phyloP scores from a whole-genome alignment of 1,140 invertebrate genomes.

The Drosophila pseudoananassae region DNA sequence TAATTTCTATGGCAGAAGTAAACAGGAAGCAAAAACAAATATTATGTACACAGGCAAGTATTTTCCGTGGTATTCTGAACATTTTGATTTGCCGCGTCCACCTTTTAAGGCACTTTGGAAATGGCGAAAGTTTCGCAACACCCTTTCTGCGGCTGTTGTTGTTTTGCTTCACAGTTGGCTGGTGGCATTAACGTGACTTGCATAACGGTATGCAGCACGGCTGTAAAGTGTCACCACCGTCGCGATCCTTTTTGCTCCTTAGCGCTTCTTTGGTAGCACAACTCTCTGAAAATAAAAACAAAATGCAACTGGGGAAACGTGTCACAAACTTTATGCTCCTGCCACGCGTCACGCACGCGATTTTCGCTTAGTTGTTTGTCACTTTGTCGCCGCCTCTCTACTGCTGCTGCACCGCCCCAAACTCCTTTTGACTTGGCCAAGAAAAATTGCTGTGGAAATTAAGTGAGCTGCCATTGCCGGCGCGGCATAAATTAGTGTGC shows the following conservation, averaged over 20 bases:
- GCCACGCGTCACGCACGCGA: constrained; percentile 80
- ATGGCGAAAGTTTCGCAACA: constrained; percentile 55
- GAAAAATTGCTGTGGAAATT: constrained; percentile 71
- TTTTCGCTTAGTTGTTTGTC: constrained; percentile 82
- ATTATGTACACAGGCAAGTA: constrained; percentile 11
- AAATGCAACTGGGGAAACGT: constrained; percentile 80
- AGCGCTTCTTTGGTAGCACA: constrained; percentile 18
- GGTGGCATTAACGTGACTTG: constrained; percentile 77
- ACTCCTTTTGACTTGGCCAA: constrained; percentile 44
- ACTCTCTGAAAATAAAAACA: constrained; percentile 52
- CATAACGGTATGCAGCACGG: constrained; percentile 75
- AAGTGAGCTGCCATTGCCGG: constrained; percentile 65
- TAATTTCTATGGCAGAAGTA: constrained; percentile 31
- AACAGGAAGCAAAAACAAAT: constrained; percentile 21
- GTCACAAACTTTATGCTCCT: constrained; percentile 79
- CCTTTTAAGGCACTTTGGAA: constrained; percentile 68
- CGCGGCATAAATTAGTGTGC: constrained; percentile 64
- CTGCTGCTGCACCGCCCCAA: neutral
- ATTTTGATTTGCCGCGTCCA: constrained; percentile 64
- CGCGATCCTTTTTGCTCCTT: constrained; percentile 55
- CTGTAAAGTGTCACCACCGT: constrained; percentile 74
- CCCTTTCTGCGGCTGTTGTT: constrained; percentile 29
- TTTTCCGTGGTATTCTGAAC: constrained; percentile 21
- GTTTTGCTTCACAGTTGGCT: constrained; percentile 71
- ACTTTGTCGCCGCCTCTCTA: constrained; percentile 57